A percentile compares a stretch with the other conserved stretches of the same genome.
Conservation (phyloP, 2,888 invertebrate species). For the Drosophila diplacantha region DNA sequence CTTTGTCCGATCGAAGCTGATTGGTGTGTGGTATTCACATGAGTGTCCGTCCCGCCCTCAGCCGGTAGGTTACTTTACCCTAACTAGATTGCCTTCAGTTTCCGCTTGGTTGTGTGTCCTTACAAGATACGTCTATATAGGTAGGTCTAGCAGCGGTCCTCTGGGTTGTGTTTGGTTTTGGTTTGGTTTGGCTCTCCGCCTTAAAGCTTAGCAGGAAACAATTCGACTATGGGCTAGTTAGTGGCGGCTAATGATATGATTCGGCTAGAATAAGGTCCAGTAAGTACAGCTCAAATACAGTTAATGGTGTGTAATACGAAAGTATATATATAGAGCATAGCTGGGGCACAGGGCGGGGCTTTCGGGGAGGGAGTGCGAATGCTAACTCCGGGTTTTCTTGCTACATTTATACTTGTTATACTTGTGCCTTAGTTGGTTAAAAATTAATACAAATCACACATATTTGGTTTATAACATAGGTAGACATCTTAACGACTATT, state of each 20-base stretch:
- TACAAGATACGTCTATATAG: constrained; percentile 22
- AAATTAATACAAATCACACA: background rate
- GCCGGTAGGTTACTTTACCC: constrained; percentile 58
- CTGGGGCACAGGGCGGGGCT: background rate
- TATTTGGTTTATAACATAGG: background rate
- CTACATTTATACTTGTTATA: background rate
- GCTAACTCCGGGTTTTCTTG: background rate
- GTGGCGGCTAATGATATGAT: constrained; percentile 58
- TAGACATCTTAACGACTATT: background rate
- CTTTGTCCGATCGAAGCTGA: constrained; percentile 21
- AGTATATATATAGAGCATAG: constrained; percentile 11
- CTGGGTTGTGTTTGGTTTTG: background rate
- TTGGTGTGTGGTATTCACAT: constrained; percentile 13
- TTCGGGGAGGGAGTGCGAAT: background rate
- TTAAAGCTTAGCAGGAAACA: constrained; percentile 54
- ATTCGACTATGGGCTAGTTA: constrained; percentile 33
- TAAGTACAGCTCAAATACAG: constrained; percentile 44
- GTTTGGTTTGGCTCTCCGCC: constrained; percentile 11
- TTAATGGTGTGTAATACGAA: constrained; percentile 2
- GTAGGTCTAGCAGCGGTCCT: constrained; percentile 24
- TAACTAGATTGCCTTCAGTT: constrained; percentile 76
- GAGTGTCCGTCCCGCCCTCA: constrained; percentile 1
- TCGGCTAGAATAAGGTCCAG: constrained; percentile 40
- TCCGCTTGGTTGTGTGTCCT: constrained; percentile 39
- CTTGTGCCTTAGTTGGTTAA: no score